Evolutionary conservation across 2,888 invertebrate genomes (phyloP).

Genomic region (Chelonus formosanus): DNA sequence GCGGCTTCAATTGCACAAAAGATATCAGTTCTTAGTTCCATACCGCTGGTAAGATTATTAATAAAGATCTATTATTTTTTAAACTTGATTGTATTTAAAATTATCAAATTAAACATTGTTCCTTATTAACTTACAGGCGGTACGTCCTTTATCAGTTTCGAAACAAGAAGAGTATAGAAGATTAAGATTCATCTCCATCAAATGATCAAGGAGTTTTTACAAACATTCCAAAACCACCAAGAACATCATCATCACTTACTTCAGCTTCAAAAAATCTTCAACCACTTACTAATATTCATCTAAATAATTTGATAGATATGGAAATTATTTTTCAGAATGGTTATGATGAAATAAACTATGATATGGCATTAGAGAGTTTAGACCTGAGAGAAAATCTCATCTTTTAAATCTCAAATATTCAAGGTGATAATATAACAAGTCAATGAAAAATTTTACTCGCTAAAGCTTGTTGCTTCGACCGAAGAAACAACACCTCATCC

Average conservation of each 20-base stretch:
- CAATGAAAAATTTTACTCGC: slow-evolving; percentile 9
- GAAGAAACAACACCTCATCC: not conserved
- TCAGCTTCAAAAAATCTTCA: not conserved
- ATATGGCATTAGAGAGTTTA: not conserved
- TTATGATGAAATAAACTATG: not conserved
- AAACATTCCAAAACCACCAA: slow-evolving; percentile 13
- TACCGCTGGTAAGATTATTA: slow-evolving; percentile 43
- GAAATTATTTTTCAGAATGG: not conserved
- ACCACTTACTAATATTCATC: too few relatives aligned
- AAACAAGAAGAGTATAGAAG: slow-evolving; percentile 64
- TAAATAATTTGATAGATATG: too few relatives aligned
- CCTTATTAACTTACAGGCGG: slow-evolving; percentile 52
- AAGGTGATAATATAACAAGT: slow-evolving; percentile 27
- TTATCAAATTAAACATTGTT: not conserved
- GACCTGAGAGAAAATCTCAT: slow-evolving; percentile 37
- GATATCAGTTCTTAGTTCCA: slow-evolving; percentile 33
- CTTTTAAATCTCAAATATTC: slow-evolving; percentile 38
- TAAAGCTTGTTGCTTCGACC: slow-evolving; percentile 23
- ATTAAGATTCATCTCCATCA: slow-evolving; percentile 45
- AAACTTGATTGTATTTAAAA: not conserved
- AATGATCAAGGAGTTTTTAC: not conserved
- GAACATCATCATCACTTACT: not conserved
- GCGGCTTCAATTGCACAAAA: slow-evolving; percentile 24
- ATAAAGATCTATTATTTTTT: not conserved
- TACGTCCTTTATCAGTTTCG: slow-evolving; percentile 61